These are phyloP conservation scores for Cyphomyrmex costatus DNA, from an alignment of 1,140 invertebrate species.

Conservation along the genomic window DNA sequence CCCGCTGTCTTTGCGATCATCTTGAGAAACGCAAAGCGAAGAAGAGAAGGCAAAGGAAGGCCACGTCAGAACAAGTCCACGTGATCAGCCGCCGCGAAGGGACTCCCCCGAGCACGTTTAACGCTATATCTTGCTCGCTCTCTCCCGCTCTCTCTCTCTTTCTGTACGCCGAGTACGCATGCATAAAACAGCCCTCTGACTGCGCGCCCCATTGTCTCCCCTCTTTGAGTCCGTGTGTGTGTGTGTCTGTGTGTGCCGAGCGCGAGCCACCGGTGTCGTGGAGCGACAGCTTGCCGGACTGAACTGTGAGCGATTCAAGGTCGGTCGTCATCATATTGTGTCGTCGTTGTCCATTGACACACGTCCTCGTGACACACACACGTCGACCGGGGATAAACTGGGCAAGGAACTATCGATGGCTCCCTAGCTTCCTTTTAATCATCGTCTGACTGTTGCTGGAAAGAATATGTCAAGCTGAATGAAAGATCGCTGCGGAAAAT, in stretches of 20 bases:
- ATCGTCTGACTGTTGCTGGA: background rate
- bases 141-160: conserved; percentile 28
- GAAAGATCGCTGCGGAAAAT: conserved; percentile 15
- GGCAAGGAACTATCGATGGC: background rate
- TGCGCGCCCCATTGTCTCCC: conserved; percentile 45
- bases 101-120: conserved; percentile 48
- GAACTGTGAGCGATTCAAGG: conserved; percentile 64
- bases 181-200: conserved; percentile 63
- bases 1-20: background rate
- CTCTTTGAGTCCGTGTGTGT: conserved; percentile 69
- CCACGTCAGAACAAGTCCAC: conserved; percentile 50
- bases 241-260: conserved; percentile 74
- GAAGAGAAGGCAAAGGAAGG: conserved; percentile 48
- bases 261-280: conserved; percentile 49
- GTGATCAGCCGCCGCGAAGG: conserved; percentile 60
- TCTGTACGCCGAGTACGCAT: conserved; percentile 59
- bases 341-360: conserved; percentile 24
- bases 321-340: conserved; percentile 46
- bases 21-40: conserved; percentile 26
- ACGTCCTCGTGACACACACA: conserved; percentile 36
- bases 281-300: conserved; percentile 38
- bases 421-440: background rate
- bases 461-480: conserved; percentile 43
- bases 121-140: conserved; percentile 48
- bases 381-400: background rate